phyloP scores from a whole-genome alignment of 37 sponge, comb jelly and placozoan genomes.

The Tethya wilhelma region DNA sequence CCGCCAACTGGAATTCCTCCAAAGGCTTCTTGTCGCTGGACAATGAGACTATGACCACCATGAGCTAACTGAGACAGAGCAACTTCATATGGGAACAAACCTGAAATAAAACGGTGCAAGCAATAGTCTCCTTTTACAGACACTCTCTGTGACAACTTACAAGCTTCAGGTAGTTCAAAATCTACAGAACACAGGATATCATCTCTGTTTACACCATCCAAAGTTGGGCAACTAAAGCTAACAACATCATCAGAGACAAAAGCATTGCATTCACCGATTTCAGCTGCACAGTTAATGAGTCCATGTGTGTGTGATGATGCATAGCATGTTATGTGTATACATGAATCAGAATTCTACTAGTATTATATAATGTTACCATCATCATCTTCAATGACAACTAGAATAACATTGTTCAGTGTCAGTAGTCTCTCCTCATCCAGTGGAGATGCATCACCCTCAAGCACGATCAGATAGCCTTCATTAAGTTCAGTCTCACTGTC shows the following conservation, averaged over 20 bases:
- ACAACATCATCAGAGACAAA: neutral
- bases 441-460: conserved; percentile 1
- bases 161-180: neutral
- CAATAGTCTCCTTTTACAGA: too few relatives aligned
- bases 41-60: too few relatives aligned
- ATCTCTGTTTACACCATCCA: too few relatives aligned
- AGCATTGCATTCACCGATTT: neutral
- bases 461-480: conserved; percentile 1
- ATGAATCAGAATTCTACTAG: neutral
- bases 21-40: too few relatives aligned
- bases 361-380: neutral
- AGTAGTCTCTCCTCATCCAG: neutral
- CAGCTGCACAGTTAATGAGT: too few relatives aligned
- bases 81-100: neutral
- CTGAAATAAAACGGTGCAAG: too few relatives aligned
- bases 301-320: too few relatives aligned
- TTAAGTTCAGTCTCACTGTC: neutral
- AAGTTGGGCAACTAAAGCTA: neutral
- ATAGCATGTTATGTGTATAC: too few relatives aligned
- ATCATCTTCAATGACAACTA: conserved; percentile 14
- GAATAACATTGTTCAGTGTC: neutral
- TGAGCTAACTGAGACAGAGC: too few relatives aligned
- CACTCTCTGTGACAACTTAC: too few relatives aligned
- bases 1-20: neutral
- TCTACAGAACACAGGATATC: conserved; percentile 1